These are phyloP conservation scores for Yponomeuta malinellus DNA, from an alignment of 2,888 invertebrate genomes.

Conservation along the genomic window DNA sequence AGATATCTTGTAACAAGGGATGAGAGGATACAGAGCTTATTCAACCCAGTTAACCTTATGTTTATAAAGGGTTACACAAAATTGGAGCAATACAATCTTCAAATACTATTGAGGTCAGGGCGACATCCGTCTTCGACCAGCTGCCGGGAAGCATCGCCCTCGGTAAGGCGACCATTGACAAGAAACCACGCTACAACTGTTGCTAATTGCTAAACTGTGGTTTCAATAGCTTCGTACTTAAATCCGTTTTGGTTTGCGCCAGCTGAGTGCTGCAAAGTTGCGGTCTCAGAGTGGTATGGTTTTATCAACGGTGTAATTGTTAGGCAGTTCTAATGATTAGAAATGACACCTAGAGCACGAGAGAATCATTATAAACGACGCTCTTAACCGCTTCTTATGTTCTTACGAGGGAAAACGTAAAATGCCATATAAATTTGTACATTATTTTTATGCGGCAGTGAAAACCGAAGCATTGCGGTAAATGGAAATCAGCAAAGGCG, in stretches of 20 bases:
- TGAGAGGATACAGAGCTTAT: neutral
- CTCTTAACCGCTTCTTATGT: neutral
- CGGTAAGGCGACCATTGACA: conserved; percentile 28
- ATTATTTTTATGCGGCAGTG: conserved; percentile 7
- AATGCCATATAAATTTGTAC: conserved; percentile 2
- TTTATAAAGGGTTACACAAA: neutral
- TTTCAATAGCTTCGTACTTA: neutral
- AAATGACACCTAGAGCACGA: neutral
- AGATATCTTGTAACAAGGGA: neutral
- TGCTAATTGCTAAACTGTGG: neutral
- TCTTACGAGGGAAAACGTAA: neutral
- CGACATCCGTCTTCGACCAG: conserved; percentile 41
- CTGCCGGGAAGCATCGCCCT: conserved; percentile 59
- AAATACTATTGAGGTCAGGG: conserved; percentile 30
- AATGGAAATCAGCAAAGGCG: conserved; percentile 7
- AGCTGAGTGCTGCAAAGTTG: neutral
- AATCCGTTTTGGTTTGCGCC: neutral
- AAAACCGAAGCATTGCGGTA: conserved; percentile 9
- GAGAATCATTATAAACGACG: neutral
- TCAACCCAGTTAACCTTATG: neutral
- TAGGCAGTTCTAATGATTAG: neutral
- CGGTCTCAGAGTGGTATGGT: neutral
- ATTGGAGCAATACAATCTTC: conserved; percentile 5
- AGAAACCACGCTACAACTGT: neutral
- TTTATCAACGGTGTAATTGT: neutral